These are phyloP conservation scores for Cabera pusaria DNA, from an alignment of 2,888 invertebrate genomes.

Conservation along the genomic window DNA sequence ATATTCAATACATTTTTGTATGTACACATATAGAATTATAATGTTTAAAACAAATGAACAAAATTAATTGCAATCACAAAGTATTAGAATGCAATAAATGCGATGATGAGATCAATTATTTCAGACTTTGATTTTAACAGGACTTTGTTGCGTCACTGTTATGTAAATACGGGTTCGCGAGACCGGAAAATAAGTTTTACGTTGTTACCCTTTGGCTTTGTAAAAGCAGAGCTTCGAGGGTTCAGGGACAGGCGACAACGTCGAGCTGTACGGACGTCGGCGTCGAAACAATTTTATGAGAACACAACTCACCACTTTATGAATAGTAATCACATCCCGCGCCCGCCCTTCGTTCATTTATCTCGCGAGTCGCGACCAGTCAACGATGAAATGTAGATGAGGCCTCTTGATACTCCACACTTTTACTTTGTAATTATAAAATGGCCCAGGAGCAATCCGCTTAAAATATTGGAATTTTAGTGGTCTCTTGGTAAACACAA, in stretches of 20 bases:
- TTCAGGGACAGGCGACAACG: slow-evolving; percentile 11
- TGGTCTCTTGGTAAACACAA: slow-evolving; percentile 23
- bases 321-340: slow-evolving; percentile 68
- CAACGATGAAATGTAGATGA: slow-evolving; percentile 69
- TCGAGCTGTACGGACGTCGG: slow-evolving; percentile 27
- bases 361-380: slow-evolving; percentile 52
- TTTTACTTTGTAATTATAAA: slow-evolving; percentile 58
- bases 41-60: too few species aligned
- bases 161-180: slow-evolving; percentile 59
- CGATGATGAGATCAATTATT: too few species aligned
- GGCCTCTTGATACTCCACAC: slow-evolving; percentile 59
- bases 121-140: slow-evolving; percentile 40
- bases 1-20: too few species aligned
- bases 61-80: too few species aligned
- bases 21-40: too few species aligned
- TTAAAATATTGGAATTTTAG: slow-evolving; percentile 35
- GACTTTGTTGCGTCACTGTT: slow-evolving; percentile 46
- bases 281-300: slow-evolving; percentile 54
- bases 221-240: slow-evolving; percentile 38
- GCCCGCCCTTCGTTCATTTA: slow-evolving; percentile 58
- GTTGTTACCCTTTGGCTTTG: slow-evolving; percentile 48
- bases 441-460: slow-evolving; percentile 43
- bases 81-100: too few species aligned
- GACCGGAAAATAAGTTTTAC: slow-evolving; percentile 62
- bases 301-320: slow-evolving; percentile 59